phyloP scores from a whole-genome alignment of 2,797 vertebrate species.

The Trematomus bernacchii region DNA sequence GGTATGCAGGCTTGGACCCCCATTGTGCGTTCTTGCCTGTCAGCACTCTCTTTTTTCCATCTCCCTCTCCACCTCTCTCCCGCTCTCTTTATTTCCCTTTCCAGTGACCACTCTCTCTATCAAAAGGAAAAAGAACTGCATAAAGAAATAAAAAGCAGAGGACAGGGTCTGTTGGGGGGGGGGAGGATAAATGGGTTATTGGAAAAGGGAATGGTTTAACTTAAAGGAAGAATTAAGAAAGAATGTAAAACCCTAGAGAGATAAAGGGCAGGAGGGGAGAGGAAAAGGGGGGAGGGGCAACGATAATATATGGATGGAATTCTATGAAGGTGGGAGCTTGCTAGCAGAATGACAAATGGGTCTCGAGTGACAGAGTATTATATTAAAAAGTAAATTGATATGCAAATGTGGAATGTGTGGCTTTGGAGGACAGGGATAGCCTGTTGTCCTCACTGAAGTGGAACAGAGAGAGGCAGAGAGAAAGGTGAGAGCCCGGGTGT shows the following conservation, averaged over 20 bases:
- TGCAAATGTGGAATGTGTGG: conserved; percentile 84
- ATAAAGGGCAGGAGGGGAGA: conserved; percentile 56
- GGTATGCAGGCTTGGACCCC: conserved; percentile 78
- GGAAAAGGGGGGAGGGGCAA: conserved; percentile 43
- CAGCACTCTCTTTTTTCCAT: conserved; percentile 75
- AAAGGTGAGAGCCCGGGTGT: conserved; percentile 63
- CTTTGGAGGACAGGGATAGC: conserved; percentile 81
- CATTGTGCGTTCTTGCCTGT: conserved; percentile 78
- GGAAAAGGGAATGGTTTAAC: conserved; percentile 50
- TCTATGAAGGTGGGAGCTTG: conserved; percentile 69
- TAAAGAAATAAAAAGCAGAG: conserved; percentile 21
- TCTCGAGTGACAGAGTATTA: conserved; percentile 84
- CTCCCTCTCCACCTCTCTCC: conserved; percentile 46
- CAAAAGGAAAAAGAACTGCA: conserved; percentile 17
- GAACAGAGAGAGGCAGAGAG: conserved; percentile 72
- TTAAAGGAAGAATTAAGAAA: conserved; percentile 58
- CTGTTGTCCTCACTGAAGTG: conserved; percentile 81
- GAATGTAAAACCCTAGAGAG: conserved; percentile 55
- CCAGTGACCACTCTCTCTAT: conserved; percentile 46
- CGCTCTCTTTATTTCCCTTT: conserved; percentile 41
- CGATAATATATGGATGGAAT: conserved; percentile 74
- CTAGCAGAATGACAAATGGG: conserved; percentile 81
- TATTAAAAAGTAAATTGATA: conserved; percentile 87
- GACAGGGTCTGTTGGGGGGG: conserved; percentile 34
- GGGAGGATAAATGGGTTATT: conserved; percentile 45